Evolutionary conservation across 1,140 invertebrate genomes (phyloP), one percentile per base, ranked within the genome.

Genomic region (Tribolium castaneum): DNA sequence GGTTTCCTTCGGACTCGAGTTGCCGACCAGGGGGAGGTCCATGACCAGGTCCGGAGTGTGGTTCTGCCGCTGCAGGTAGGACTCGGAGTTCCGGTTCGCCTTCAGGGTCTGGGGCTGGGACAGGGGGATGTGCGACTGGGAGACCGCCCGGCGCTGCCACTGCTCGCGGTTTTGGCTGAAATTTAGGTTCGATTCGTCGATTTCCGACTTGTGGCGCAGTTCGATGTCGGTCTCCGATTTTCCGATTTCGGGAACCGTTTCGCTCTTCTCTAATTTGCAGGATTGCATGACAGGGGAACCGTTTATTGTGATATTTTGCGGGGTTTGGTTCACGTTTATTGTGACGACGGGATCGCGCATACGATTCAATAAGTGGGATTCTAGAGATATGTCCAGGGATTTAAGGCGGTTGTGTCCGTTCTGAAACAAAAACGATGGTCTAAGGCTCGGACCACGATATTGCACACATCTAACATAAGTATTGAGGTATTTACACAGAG

Each of bases 21-120:
- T 83, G 10, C 82, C 86, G 2, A 87, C 85, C 1, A 92, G 82
- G 6, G 95, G 95, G 56, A 97, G 87, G 86, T 96, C 95, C 90
- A 96, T 94, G 25, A 97, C 95, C n/a, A 97, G 87, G 87, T 97
- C 96, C 0, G 95, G 96, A 1, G 95, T 94, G 79, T 94, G 92
- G 79, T 92, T 93, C 83, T 88, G 90, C 62, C 89, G 87, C 49
- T 83, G 83, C 54, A 82, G 70, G 77, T 86, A 90, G 83, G 75
- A 89, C 87, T 79, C 89, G 83, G 79, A 90, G 86, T 78, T 88
- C 86, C 80, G 88, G 86, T 89, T 87, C 12, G 86, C 76, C n/a
- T 85, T 87, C n/a, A 82, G 59, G 2, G 66, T 71, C 30, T 79
- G 59, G 1, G 80, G 56, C 1, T 82, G 73, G 10, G 79, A 56